Evolutionary conservation across 2,888 invertebrate species (phyloP), one percentile per base, ranked within the genome.

Genomic region (Nysson spinosus): DNA sequence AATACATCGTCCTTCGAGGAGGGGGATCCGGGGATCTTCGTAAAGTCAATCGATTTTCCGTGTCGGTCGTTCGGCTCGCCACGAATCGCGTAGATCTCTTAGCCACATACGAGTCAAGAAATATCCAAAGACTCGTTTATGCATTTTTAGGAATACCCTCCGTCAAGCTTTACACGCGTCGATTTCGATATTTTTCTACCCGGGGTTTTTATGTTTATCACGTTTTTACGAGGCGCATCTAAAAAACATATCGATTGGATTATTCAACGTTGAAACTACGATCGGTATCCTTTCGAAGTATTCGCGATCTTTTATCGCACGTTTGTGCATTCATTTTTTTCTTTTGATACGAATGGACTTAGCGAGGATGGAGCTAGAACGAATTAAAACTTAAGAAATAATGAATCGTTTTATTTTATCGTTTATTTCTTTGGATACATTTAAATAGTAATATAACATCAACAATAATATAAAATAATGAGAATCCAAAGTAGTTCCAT

Each of bases 41-140:
- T 14, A 30, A 37, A 37, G 39, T 54, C 47, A 46, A 61, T 61
- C 55, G 47, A 24, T 49, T 49, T 62, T 42, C 61, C 43, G 12
- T 34, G 30, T 40, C 52, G 46, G 22, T 20, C 42, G 28, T 34
- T 14, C 35, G 20, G 4, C 9, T 42, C 11, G 4, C 24, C 4
- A 0, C 5, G 42, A 26, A 22, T 28, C 22, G 12, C 37, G 22
- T n/a, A n/a, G n/a, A n/a, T n/a, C n/a, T n/a, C n/a, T n/a, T n/a
- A n/a, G n/a, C n/a, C n/a, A n/a, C 34, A 6, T 4, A 5, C 37
- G 43, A 19, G 37, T 22, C 19, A 19, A 19, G 16, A 60, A 52
- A 54, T 46, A 46, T 39, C 44, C 24, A 50, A 43, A 37, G 52
- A 47, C 30, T 12, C 46, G 34, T 34, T 52, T 60, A 46, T 46